Conservation (phyloP, 2,113 vertebrate species). For the Crotalus viridis region DNA sequence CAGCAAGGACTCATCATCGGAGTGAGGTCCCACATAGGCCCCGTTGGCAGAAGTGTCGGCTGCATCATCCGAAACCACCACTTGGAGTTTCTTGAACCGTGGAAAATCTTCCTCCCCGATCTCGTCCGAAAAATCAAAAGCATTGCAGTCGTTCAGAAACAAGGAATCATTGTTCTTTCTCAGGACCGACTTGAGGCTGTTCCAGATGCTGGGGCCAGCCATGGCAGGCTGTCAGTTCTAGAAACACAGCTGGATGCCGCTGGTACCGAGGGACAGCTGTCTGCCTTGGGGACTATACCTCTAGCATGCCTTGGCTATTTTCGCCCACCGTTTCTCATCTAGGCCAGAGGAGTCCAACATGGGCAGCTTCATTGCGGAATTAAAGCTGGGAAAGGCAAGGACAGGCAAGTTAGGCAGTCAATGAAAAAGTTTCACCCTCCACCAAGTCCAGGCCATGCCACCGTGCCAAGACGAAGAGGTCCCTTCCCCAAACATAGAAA, state of each 20-base stretch:
- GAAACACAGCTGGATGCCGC: neutral
- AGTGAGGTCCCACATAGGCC: constrained; percentile 56
- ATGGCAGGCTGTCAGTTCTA: constrained; percentile 61
- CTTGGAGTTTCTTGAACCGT: constrained; percentile 84
- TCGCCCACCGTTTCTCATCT: constrained; percentile 2
- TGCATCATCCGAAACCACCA: constrained; percentile 86
- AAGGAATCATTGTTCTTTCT: constrained; percentile 64
- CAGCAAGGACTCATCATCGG: constrained; percentile 85
- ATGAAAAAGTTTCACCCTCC: neutral
- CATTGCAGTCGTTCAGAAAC: constrained; percentile 83
- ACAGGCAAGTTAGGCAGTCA: neutral
- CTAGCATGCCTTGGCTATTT: neutral
- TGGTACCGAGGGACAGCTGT: neutral
- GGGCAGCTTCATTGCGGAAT: neutral
- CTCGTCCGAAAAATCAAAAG: constrained; percentile 86
- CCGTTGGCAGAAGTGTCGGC: constrained; percentile 72
- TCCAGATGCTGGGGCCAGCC: constrained; percentile 78
- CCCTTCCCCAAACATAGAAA: neutral
- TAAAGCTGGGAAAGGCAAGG: neutral
- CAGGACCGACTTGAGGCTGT: constrained; percentile 78
- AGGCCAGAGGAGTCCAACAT: neutral
- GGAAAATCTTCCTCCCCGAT: constrained; percentile 77
- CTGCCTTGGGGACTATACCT: neutral
- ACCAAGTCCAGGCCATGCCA: neutral
- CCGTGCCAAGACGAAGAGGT: too few relatives aligned